These are phyloP conservation scores for Umimayanthus kanabou DNA, from an alignment of 92 coral and sea anemone genomes.

Conservation along the genomic window DNA sequence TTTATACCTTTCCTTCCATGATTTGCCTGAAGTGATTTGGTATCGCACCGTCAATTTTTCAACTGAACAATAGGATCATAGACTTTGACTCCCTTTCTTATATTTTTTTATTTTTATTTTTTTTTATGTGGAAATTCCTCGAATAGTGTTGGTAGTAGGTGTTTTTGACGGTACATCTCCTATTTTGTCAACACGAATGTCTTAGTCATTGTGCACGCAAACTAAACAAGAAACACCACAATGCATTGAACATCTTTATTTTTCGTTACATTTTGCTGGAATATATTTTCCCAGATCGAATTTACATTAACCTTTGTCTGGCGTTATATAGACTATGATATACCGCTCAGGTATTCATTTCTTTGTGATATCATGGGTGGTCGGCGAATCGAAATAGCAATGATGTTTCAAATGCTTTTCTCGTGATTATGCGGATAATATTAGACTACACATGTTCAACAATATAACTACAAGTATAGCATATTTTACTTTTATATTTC, in stretches of 20 bases:
- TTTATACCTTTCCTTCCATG: not conserved
- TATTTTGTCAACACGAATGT: not conserved
- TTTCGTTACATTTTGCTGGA: not conserved
- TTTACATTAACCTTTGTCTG: not conserved
- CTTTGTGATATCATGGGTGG: not conserved
- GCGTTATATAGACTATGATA: not conserved
- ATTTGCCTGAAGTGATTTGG: not conserved
- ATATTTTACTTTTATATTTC: not conserved
- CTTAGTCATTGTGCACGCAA: not conserved
- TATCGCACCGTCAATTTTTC: not conserved
- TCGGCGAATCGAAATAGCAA: not conserved
- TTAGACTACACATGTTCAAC: not conserved
- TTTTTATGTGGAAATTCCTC: not conserved
- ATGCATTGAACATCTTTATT: too few species aligned
- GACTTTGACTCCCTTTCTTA: not conserved
- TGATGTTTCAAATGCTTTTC: not conserved
- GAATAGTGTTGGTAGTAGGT: not conserved
- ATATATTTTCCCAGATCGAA: not conserved
- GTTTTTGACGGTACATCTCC: not conserved
- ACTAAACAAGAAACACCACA: not conserved
- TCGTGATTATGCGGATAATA: not conserved
- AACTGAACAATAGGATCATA: not conserved
- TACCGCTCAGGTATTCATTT: not conserved
- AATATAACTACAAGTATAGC: not conserved
- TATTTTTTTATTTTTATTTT: not conserved